Percentiles rank a stretch among this genome's conserved stretches.
Conservation (phyloP, 2,797 vertebrate species). For the Myotis vivesi region DNA sequence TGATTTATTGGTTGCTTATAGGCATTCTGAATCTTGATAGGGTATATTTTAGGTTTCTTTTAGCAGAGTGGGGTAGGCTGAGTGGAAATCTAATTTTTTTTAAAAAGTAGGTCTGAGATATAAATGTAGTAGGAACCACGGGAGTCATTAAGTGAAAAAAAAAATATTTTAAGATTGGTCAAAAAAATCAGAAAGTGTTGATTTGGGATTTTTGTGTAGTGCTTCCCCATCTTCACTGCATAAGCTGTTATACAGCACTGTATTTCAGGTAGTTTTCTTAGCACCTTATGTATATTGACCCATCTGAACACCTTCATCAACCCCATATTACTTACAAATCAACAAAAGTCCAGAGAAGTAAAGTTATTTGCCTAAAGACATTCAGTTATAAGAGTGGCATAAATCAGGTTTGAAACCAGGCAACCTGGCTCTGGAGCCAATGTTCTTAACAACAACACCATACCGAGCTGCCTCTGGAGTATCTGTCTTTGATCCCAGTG, state of each 20-base stretch:
- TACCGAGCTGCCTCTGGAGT: background rate
- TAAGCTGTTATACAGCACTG: background rate
- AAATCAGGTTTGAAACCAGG: background rate
- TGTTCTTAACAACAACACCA: background rate
- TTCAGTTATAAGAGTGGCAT: background rate
- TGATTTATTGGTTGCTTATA: slow-evolving; percentile 61
- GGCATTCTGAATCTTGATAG: slow-evolving; percentile 41
- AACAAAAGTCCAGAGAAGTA: background rate
- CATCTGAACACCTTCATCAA: background rate
- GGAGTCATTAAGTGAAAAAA: background rate
- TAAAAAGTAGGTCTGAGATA: slow-evolving; percentile 13
- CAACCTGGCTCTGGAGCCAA: background rate
- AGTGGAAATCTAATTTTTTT: background rate
- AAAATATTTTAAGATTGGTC: background rate
- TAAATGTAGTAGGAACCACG: background rate
- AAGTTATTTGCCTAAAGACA: background rate
- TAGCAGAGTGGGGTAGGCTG: background rate
- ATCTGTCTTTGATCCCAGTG: background rate
- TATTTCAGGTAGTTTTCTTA: background rate
- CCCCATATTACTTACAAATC: background rate
- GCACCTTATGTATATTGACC: background rate
- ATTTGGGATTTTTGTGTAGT: background rate
- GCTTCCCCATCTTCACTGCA: background rate
- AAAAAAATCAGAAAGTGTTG: background rate
- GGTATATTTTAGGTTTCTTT: slow-evolving; percentile 13